Evolutionary conservation across 2,888 invertebrate genomes (phyloP).

Genomic region (Xestobium rufovillosum): DNA sequence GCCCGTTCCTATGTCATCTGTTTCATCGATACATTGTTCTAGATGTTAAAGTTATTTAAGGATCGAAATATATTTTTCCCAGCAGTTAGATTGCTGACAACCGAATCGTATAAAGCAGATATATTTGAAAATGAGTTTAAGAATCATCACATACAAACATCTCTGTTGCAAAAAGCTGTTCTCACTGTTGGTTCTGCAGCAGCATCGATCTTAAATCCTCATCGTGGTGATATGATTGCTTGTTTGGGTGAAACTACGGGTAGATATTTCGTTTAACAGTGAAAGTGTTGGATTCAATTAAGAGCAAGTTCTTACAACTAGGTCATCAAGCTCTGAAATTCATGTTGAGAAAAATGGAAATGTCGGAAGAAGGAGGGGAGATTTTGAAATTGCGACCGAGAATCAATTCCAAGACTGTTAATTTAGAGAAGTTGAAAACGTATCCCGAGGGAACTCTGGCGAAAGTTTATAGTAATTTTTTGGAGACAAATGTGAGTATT

Average conservation of each 20-base stretch:
- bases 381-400: slow-evolving; percentile 75
- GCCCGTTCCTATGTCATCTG: too few relatives aligned
- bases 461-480: slow-evolving; percentile 75
- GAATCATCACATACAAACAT: slow-evolving; percentile 57
- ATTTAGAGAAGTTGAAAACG: slow-evolving; percentile 59
- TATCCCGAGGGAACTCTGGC: slow-evolving; percentile 81
- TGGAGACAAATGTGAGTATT: slow-evolving; percentile 60
- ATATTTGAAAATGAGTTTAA: slow-evolving; percentile 56
- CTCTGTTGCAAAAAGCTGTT: slow-evolving; percentile 65
- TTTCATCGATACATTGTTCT: too few relatives aligned
- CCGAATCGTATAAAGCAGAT: too few relatives aligned
- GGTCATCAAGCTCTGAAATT: slow-evolving; percentile 57
- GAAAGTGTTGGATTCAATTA: too few relatives aligned
- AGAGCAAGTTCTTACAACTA: too few relatives aligned
- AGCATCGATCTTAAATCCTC: slow-evolving; percentile 74
- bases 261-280: too few relatives aligned
- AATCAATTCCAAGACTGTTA: slow-evolving; percentile 76
- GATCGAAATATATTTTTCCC: too few relatives aligned
- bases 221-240: slow-evolving; percentile 86
- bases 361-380: slow-evolving; percentile 65
- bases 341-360: slow-evolving; percentile 69
- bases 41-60: too few relatives aligned
- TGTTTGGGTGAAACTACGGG: slow-evolving; percentile 91
- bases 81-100: too few relatives aligned
- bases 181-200: slow-evolving; percentile 83